Base-by-base conservation (phyloP, 2,113 vertebrate species). In the Heteronetta atricapilla region DNA sequence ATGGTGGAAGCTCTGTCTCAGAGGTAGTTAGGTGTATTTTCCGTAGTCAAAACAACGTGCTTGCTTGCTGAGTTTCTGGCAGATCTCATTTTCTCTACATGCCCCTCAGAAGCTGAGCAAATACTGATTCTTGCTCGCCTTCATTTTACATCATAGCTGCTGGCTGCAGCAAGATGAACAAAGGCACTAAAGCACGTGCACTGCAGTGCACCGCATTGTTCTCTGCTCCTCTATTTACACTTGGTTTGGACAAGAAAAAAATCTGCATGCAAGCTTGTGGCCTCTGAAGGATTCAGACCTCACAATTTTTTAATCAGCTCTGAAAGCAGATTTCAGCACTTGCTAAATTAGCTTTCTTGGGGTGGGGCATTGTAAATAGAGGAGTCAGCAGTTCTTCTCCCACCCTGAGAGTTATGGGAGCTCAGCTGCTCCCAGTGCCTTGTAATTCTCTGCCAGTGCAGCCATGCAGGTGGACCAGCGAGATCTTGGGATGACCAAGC, bases 381-480 rank as follows among this genome's bases (percentile, higher is more conserved):
- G 59, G 74, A 90, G 82, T 28, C 10, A 3, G 42, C 2, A 31
- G n/a, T 40, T 44, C 56, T 34, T 0, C 44, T 17, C 1, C 0
- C 34, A 6, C 21, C 85, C 31, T 0, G 3, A 4, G 6, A 2
- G 36, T 22, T 36, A 12, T 34, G 8, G 3, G n/a, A 23, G 2
- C 36, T 53, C 13, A 2, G 20, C 48, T 55, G 0, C 22, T 22
- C 20, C 34, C 67, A 46, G 63, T 29, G 5, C 26, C 50, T 10
- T 12, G 21, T 10, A 10, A 16, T 18, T 19, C 56, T 55, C 16
- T 7, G 44, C 77, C 26, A 3, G 3, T 2, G 16, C 21, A 22
- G 1, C 1, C 0, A 40, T 73, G 38, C 56, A 0, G 2, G 42
- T 20, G 50, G 64, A 40, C 38, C 3, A 1, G n/a, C 50, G 21